Base-by-base conservation (phyloP, 2,797 vertebrate species). In the Sylvilagus floridanus region DNA sequence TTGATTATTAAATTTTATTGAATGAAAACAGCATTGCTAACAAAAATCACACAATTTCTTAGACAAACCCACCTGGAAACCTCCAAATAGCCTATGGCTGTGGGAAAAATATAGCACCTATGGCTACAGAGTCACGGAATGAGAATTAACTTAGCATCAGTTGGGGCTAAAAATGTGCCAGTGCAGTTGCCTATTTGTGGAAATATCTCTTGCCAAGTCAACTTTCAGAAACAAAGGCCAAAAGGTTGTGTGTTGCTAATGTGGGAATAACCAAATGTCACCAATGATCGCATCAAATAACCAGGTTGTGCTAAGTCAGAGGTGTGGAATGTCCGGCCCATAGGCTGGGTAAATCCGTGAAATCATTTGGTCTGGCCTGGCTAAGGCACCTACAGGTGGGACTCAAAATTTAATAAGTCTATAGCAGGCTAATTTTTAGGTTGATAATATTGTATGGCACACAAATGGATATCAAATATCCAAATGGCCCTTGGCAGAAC, bases 201-300 rank as follows among this genome's bases (percentile, higher is more conserved):
- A 75, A 92, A 96, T 84, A 76, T 30, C 68, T 96, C 69, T 96
- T 94, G n/a, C 42, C 47, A 91, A 86, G 52, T 90, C 35, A 96
- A 86, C 30, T 95, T 96, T 96, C 83, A 95, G 92, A 54, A 97
- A 73, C 57, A 93, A 95, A 95, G 95, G 88, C 12, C 69, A 95
- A 96, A 83, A 84, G 47, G 54, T 65, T 87, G 22, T 88, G 17
- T 30, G 24, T 42, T 89, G 83, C 85, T 78, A 96, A 92, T 95
- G 0, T 0, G 81, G 69, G 28, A 90, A 95, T 95, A 96, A 93
- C 47, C 79, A 84, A 96, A 96, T 21, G 78, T 73, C 7, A 12
- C 37, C 6, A 1, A 76, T 84, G 94, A 72, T 76, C 83, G 93
- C 84, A 91, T 81, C 84, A 95, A 73, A 60, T 52, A 88, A 94